phyloP scores from a whole-genome alignment of 2,797 vertebrate species.

The Simalia tracyae region DNA sequence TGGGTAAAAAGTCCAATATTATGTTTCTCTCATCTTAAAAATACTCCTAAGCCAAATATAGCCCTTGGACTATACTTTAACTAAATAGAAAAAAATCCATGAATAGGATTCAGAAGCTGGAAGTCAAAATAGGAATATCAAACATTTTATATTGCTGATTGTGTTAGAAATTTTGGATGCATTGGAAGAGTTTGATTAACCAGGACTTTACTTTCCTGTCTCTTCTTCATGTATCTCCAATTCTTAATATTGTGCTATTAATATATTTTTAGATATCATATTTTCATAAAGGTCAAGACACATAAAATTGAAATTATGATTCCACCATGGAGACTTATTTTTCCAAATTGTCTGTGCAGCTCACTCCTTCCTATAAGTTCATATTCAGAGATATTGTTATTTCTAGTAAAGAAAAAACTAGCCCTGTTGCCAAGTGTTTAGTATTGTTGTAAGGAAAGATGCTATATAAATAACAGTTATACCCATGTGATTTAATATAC shows the following conservation, averaged over 20 bases:
- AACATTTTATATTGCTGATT: background rate
- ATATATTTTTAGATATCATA: background rate
- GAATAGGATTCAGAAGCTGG: background rate
- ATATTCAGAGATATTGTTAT: background rate
- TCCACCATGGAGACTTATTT: background rate
- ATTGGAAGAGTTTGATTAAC: background rate
- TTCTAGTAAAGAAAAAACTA: constrained; percentile 8
- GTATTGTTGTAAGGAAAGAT: background rate
- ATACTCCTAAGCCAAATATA: background rate
- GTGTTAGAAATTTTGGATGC: background rate
- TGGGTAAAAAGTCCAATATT: background rate
- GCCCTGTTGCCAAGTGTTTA: background rate
- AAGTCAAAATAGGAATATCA: background rate
- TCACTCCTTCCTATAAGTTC: background rate
- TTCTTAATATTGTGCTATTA: background rate
- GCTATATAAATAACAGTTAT: constrained; percentile 11
- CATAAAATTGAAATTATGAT: background rate
- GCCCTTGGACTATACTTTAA: constrained; percentile 28
- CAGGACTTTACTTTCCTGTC: background rate
- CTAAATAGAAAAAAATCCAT: background rate
- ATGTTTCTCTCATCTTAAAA: constrained; percentile 12
- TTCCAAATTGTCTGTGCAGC: background rate
- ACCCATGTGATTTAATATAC: background rate
- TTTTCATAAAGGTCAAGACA: constrained; percentile 2
- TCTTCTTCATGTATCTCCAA: background rate